phyloP scores from a whole-genome alignment of 2,888 invertebrate species.

The Protodeltote pygarga region DNA sequence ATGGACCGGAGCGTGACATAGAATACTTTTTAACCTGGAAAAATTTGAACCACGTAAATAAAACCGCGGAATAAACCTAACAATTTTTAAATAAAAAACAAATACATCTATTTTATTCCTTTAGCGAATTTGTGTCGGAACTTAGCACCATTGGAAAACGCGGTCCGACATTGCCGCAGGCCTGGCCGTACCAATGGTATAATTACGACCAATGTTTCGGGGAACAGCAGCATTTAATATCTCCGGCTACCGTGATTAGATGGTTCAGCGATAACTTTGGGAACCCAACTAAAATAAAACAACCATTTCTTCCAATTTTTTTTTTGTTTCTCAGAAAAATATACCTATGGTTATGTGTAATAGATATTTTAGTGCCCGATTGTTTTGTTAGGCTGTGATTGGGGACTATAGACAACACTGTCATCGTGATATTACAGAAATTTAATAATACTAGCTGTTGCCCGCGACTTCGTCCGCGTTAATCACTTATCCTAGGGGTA shows the following conservation, averaged over 20 bases:
- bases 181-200: slow-evolving; percentile 56
- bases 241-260: slow-evolving; percentile 80
- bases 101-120: no score
- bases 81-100: no score
- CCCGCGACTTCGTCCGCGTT: no score
- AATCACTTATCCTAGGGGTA: no score
- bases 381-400: no score
- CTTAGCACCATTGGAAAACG: slow-evolving; percentile 30
- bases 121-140: slow-evolving; percentile 36
- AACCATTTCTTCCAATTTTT: slow-evolving; percentile 16
- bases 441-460: no score
- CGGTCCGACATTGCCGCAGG: slow-evolving; percentile 55
- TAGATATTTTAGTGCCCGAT: slow-evolving; percentile 12
- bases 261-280: slow-evolving; percentile 70
- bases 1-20: no score
- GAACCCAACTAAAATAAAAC: slow-evolving; percentile 50
- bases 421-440: no score
- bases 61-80: no score
- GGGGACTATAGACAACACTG: no score
- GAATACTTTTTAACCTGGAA: no score
- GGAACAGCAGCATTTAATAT: slow-evolving; percentile 67
- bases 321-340: slow-evolving; percentile 23
- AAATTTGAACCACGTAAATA: no score
- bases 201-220: slow-evolving; percentile 72
- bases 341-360: slow-evolving; percentile 26